phyloP scores from a whole-genome alignment of 2,888 invertebrate species.

The Tineola bisselliella region DNA sequence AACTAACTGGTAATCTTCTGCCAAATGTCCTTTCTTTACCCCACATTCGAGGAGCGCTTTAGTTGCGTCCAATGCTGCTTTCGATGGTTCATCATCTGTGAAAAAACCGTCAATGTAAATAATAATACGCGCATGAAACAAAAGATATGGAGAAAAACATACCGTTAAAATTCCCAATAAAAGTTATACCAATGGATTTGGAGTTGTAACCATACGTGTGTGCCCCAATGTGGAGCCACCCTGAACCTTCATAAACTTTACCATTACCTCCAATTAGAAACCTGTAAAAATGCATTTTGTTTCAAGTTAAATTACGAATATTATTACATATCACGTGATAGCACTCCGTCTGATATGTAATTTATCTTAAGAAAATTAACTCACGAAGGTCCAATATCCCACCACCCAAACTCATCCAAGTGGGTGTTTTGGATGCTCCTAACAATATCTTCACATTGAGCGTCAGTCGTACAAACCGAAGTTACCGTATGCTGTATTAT shows the following conservation, averaged over 20 bases:
- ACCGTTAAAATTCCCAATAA: slow-evolving; percentile 64
- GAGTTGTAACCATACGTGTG: slow-evolving; percentile 69
- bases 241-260: slow-evolving; percentile 71
- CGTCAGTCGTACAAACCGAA: slow-evolving; percentile 44
- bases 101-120: too few species aligned
- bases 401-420: slow-evolving; percentile 50
- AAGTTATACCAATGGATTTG: slow-evolving; percentile 70
- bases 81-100: slow-evolving; percentile 69
- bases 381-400: slow-evolving; percentile 69
- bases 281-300: slow-evolving; percentile 32
- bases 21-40: slow-evolving; percentile 66
- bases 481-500: slow-evolving; percentile 70
- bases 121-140: too few species aligned
- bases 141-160: slow-evolving; percentile 18
- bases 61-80: slow-evolving; percentile 62
- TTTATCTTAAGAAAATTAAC: too few species aligned
- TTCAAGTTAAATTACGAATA: too few species aligned
- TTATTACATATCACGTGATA: too few species aligned
- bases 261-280: slow-evolving; percentile 73
- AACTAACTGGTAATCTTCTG: slow-evolving; percentile 36
- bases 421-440: slow-evolving; percentile 62
- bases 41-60: slow-evolving; percentile 70
- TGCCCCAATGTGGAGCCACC: slow-evolving; percentile 70
- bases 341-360: too few species aligned
- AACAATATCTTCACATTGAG: slow-evolving; percentile 48